phyloP scores from a whole-genome alignment of 2,888 invertebrate species.

The Cheilosia urbana region DNA sequence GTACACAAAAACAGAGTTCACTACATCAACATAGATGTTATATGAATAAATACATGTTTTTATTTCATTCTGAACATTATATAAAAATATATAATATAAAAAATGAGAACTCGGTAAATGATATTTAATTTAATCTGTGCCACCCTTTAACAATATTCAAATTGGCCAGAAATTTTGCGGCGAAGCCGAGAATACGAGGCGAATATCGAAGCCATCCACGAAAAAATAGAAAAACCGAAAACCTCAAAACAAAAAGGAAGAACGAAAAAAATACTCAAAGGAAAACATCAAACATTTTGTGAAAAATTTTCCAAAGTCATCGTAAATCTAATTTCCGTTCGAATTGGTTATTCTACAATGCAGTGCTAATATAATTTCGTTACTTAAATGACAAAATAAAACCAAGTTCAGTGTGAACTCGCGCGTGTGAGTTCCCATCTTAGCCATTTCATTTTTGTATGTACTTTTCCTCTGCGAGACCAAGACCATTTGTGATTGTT shows the following conservation, averaged over 20 bases:
- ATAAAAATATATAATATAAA: too few species aligned
- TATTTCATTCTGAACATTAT: too few species aligned
- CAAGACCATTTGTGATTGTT: constrained; percentile 8
- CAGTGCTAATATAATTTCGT: background rate
- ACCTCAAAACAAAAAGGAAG: constrained; percentile 56
- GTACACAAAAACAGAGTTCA: too few species aligned
- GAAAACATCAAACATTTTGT: constrained; percentile 71
- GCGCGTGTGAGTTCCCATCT: background rate
- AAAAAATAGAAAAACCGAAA: constrained; percentile 50
- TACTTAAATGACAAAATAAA: constrained; percentile 2
- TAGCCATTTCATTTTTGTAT: background rate
- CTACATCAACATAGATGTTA: too few species aligned
- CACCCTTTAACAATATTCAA: constrained; percentile 23
- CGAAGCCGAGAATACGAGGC: constrained; percentile 31
- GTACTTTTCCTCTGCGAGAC: background rate
- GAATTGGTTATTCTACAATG: constrained; percentile 1
- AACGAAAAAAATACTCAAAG: constrained; percentile 51
- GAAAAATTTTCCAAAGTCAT: constrained; percentile 68
- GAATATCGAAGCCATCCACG: constrained; percentile 40
- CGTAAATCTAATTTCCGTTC: constrained; percentile 27
- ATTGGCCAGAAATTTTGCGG: background rate
- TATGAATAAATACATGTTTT: too few species aligned
- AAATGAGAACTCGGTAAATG: too few species aligned
- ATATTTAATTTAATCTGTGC: background rate
- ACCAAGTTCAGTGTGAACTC: constrained; percentile 1